These are phyloP conservation scores for Drosophila ironensis DNA, from an alignment of 1,140 invertebrate species.

Conservation along the genomic window DNA sequence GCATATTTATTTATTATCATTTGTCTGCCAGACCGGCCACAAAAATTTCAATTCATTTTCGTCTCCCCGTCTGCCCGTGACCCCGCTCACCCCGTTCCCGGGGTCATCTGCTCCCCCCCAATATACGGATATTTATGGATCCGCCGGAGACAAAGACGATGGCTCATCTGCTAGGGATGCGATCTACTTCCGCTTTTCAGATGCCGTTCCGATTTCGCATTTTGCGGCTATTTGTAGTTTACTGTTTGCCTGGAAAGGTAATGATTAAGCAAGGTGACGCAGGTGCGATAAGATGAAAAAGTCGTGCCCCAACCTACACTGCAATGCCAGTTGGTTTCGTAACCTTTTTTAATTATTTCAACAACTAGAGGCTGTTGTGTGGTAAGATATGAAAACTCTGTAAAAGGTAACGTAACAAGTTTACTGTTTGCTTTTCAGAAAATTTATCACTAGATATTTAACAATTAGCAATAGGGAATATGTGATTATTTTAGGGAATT, in stretches of 20 bases:
- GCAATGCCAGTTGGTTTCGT: too few species aligned
- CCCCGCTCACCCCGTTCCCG: neutral
- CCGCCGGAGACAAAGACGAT: conserved; percentile 22
- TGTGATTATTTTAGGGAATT: too few species aligned
- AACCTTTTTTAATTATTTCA: too few species aligned
- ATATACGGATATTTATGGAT: conserved; percentile 70
- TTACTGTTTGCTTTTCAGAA: too few species aligned
- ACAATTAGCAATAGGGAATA: too few species aligned
- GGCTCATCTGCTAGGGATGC: neutral
- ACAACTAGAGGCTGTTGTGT: too few species aligned
- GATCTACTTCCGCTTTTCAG: conserved; percentile 17
- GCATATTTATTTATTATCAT: conserved; percentile 76
- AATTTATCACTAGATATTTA: too few species aligned
- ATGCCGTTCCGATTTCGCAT: conserved; percentile 25
- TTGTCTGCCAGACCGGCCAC: conserved; percentile 41
- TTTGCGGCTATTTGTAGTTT: neutral
- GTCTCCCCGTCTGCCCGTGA: neutral
- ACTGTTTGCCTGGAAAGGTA: neutral
- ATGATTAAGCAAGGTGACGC: neutral
- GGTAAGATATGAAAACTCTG: too few species aligned
- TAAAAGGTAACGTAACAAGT: too few species aligned
- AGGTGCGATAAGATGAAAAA: conserved; percentile 10
- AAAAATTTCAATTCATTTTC: conserved; percentile 37
- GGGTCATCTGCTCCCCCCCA: neutral
- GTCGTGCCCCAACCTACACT: neutral